phyloP scores from a whole-genome alignment of 2,113 vertebrate genomes.

The Oostethus manadensis region DNA sequence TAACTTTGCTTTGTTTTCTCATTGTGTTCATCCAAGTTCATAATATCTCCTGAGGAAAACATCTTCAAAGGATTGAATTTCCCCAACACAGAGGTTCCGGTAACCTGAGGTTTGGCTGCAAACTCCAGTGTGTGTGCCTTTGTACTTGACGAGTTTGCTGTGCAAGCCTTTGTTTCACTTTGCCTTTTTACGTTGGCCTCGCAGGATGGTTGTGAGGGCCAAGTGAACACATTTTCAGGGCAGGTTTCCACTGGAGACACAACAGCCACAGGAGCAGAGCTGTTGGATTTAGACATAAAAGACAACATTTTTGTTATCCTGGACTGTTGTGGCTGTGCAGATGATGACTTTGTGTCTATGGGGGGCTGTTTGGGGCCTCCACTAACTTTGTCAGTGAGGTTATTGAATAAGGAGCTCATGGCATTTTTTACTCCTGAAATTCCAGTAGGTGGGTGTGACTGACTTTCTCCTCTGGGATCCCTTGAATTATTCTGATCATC shows the following conservation, averaged over 20 bases:
- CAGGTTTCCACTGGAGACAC: conserved; percentile 60
- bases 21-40: conserved; percentile 28
- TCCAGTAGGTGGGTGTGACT: conserved; percentile 44
- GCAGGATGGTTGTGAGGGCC: conserved; percentile 48
- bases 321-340: conserved; percentile 56
- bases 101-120: conserved; percentile 52
- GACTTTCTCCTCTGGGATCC: conserved; percentile 46
- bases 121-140: conserved; percentile 30
- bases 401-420: conserved; percentile 80
- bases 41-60: conserved; percentile 42
- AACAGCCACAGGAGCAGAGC: conserved; percentile 62
- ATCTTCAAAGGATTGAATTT: conserved; percentile 75
- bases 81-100: conserved; percentile 73
- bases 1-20: conserved; percentile 8
- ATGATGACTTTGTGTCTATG: conserved; percentile 59
- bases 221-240: conserved; percentile 54
- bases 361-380: conserved; percentile 73
- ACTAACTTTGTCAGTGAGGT: conserved; percentile 81
- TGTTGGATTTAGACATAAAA: conserved; percentile 66
- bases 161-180: conserved; percentile 15
- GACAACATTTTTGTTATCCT: conserved; percentile 69
- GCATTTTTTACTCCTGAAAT: conserved; percentile 78
- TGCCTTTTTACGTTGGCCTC: conserved; percentile 36
- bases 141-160: conserved; percentile 15
- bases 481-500: conserved; percentile 56